phyloP scores from a whole-genome alignment of 2,888 invertebrate species.

The Geotrupes spiniger region DNA sequence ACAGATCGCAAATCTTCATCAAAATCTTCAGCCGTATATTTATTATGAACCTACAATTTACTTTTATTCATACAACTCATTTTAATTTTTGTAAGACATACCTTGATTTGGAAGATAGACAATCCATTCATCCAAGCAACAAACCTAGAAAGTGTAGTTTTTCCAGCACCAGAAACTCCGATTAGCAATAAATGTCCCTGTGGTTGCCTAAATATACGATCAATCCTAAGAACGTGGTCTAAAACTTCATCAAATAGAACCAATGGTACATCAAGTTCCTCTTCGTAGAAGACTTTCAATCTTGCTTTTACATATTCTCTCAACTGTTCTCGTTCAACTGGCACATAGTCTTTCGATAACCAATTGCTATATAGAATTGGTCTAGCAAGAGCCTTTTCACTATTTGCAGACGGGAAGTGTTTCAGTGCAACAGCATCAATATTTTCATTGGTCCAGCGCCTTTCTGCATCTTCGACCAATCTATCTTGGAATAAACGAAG shows the following conservation, averaged over 20 bases:
- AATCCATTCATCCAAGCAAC: slow-evolving; percentile 99
- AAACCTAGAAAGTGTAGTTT: slow-evolving; percentile 97
- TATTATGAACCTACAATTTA: slow-evolving; percentile 82
- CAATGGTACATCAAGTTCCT: slow-evolving; percentile 96
- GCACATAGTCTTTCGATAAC: slow-evolving; percentile 97
- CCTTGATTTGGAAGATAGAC: slow-evolving; percentile 98
- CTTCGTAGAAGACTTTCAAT: slow-evolving; percentile 98
- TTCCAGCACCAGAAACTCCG: slow-evolving; percentile 98
- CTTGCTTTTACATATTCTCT: slow-evolving; percentile 96
- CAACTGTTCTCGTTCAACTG: slow-evolving; percentile 91
- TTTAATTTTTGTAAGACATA: slow-evolving; percentile 37
- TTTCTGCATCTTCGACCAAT: slow-evolving; percentile 90
- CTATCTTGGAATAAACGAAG: slow-evolving; percentile 95
- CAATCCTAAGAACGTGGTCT: slow-evolving; percentile 97
- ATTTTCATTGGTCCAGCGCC: slow-evolving; percentile 97
- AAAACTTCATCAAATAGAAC: slow-evolving; percentile 99
- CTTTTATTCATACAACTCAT: neutral
- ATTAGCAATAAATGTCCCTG: slow-evolving; percentile 97
- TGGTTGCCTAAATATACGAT: slow-evolving; percentile 98
- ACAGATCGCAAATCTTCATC: slow-evolving; percentile 96
- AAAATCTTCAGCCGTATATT: slow-evolving; percentile 97
- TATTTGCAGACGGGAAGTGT: slow-evolving; percentile 76
- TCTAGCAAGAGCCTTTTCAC: slow-evolving; percentile 79
- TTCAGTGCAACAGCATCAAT: slow-evolving; percentile 89
- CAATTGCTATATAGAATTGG: slow-evolving; percentile 99